Percentiles rank a stretch among this genome's conserved stretches.
Evolutionary conservation across 2,113 vertebrate species (phyloP).

Genomic region (Pitta sordida): DNA sequence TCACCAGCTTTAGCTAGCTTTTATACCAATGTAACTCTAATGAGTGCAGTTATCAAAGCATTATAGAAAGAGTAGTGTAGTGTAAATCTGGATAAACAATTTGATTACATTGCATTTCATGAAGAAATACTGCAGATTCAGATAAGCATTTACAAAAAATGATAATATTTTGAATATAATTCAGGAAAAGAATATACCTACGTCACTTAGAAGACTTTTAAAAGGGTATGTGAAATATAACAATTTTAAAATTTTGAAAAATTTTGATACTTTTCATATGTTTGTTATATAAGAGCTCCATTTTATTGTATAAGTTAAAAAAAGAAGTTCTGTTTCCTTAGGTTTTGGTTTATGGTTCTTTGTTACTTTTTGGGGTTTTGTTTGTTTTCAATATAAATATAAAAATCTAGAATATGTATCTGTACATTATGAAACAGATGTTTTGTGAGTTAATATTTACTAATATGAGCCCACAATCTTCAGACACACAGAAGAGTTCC

Average conservation of each 20-base stretch:
- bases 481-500: rapidly evolving
- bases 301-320: background rate
- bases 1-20: background rate
- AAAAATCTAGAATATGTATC: background rate
- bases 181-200: background rate
- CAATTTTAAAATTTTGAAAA: background rate
- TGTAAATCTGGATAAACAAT: background rate
- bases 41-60: background rate
- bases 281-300: background rate
- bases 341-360: rapidly evolving
- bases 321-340: background rate
- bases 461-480: background rate
- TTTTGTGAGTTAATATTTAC: background rate
- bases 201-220: background rate
- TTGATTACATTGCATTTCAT: background rate
- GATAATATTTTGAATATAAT: background rate
- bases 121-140: background rate
- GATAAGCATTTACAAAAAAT: background rate
- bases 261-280: background rate
- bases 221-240: background rate
- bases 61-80: background rate
- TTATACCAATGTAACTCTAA: background rate
- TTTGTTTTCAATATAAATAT: background rate
- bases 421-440: background rate
- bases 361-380: too few relatives aligned